Evolutionary conservation across 2,113 vertebrate species (phyloP).

Genomic region (Pomatostomus ruficeps): DNA sequence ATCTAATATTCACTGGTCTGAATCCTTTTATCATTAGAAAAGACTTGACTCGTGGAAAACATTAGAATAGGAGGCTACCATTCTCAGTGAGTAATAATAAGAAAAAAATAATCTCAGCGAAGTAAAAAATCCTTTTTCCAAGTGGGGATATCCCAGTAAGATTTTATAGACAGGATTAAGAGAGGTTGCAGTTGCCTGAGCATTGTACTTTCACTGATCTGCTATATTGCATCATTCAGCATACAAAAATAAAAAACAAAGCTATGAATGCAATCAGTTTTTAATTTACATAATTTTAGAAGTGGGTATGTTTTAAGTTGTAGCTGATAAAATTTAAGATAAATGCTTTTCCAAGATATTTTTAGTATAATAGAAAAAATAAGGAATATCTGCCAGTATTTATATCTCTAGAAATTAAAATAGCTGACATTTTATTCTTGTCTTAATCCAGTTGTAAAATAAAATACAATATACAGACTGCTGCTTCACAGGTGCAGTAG

Average conservation of each 20-base stretch:
- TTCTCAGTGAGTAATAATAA: neutral
- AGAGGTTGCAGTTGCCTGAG: neutral
- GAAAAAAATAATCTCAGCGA: slow-evolving; percentile 25
- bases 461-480: neutral
- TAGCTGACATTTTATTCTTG: neutral
- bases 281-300: neutral
- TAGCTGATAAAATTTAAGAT: neutral
- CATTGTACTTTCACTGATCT: neutral
- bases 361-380: neutral
- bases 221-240: neutral
- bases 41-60: neutral
- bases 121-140: slow-evolving; percentile 25
- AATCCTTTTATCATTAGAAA: slow-evolving; percentile 40
- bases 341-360: neutral
- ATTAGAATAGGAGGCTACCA: neutral
- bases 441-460: neutral
- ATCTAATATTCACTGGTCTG: neutral
- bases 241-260: neutral
- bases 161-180: slow-evolving; percentile 4
- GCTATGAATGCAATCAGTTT: neutral
- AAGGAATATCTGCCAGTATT: neutral
- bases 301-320: neutral
- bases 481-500: neutral
- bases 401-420: neutral
- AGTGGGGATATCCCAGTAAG: slow-evolving; percentile 6